Percentiles rank a stretch among this genome's conserved stretches.
These are phyloP conservation scores for Festucalex cinctus DNA, from an alignment of 2,113 vertebrate species.

Conservation along the genomic window DNA sequence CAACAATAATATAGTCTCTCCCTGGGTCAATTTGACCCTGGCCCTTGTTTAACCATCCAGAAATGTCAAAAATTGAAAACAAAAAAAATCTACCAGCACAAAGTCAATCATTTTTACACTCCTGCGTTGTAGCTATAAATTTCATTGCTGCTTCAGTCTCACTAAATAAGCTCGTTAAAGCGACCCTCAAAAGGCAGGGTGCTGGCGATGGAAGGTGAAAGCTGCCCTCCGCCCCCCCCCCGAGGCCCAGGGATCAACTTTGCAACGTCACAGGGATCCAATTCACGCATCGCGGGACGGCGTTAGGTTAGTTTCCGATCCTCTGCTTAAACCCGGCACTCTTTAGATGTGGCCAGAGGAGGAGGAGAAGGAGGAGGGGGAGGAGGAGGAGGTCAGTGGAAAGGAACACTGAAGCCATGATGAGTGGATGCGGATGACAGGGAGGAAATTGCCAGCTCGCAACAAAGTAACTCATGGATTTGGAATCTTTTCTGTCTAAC, in stretches of 20 bases:
- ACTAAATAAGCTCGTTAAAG: conserved; percentile 58
- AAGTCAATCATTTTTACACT: neutral
- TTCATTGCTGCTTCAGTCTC: neutral
- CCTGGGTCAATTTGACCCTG: too few species aligned
- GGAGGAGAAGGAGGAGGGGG: conserved; percentile 23
- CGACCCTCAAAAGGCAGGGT: conserved; percentile 25
- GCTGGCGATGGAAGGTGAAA: conserved; percentile 23
- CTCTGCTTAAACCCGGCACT: conserved; percentile 32
- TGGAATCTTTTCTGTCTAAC: conserved; percentile 50
- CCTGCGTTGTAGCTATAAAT: neutral
- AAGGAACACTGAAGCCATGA: conserved; percentile 42
- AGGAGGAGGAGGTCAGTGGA: conserved; percentile 51
- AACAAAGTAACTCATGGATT: conserved; percentile 39
- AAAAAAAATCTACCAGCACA: too few species aligned
- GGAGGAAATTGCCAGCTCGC: conserved; percentile 59
- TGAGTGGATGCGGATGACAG: conserved; percentile 19
- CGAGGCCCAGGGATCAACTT: conserved; percentile 53
- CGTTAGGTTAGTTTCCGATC: conserved; percentile 55
- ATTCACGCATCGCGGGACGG: conserved; percentile 37
- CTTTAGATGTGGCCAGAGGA: conserved; percentile 50
- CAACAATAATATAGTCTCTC: too few species aligned
- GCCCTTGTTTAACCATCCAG: too few species aligned
- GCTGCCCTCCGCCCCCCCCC: neutral
- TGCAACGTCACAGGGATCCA: conserved; percentile 51
- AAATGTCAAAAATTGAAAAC: neutral